Conservation (phyloP, 1,140 invertebrate genomes). For the Nautilus pompilius region DNA sequence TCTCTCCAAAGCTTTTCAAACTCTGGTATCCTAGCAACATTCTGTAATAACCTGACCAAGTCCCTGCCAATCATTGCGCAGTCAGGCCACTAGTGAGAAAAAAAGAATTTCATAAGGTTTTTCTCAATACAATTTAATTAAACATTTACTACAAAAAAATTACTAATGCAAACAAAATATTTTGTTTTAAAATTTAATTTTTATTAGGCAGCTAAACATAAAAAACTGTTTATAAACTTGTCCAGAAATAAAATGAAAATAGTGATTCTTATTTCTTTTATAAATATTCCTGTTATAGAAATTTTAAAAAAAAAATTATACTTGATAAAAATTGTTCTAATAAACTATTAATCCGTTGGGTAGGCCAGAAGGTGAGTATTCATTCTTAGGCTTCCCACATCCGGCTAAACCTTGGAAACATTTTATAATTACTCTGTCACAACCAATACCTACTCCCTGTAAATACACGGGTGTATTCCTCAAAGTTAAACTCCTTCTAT, state of each 20-base stretch:
- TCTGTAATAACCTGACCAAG: constrained; percentile 86
- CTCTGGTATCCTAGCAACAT: constrained; percentile 91
- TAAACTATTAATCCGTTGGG: no score
- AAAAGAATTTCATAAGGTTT: constrained; percentile 2
- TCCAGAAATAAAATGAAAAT: neutral
- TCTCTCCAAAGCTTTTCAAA: constrained; percentile 92
- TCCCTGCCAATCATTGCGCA: constrained; percentile 86
- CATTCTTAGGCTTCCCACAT: no score
- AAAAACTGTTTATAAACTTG: neutral
- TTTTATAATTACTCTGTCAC: no score
- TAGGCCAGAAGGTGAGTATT: no score
- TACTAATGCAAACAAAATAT: neutral
- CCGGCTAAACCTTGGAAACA: no score
- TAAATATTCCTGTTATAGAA: no score
- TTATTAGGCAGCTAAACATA: neutral
- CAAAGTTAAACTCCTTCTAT: no score
- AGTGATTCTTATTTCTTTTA: no score
- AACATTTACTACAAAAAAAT: constrained; percentile 3
- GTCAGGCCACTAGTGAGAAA: constrained; percentile 69
- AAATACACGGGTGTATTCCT: no score
- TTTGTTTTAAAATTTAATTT: neutral
- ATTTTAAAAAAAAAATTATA: no score
- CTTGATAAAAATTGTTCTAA: no score
- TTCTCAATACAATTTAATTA: neutral
- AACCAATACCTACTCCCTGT: no score